Evolutionary conservation across 2,797 vertebrate genomes (phyloP), one percentile per base, ranked within the genome.

Genomic region (Pipistrellus nathusii): DNA sequence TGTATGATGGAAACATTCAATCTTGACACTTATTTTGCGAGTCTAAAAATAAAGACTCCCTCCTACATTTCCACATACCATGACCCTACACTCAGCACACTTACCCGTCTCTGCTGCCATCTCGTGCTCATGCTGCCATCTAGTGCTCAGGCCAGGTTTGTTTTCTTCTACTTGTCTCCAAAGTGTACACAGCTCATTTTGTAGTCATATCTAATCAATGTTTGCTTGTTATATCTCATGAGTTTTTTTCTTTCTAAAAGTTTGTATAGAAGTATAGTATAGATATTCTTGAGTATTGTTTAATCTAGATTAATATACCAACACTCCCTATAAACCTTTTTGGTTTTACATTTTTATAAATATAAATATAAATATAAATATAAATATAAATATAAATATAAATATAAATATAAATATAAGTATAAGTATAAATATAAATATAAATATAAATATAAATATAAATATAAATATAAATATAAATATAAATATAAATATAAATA

Each of bases 191-290:
- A 18, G 44, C 51, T 69, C 1, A 0, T 55, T 88, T 77, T 30
- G 14, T 83, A 90, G 23, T 9, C 15, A 20, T 27, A 8, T 30
- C 20, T 75, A 18, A 66, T 88, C 64, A 41, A 68, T 51, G 2
- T 41, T 68, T 35, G 21, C n/a, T 41, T 27, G 64, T 78, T 78
- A 2, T 5, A 18, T n/a, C n/a, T 78, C 55, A 30, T 38, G 48
- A 38, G 62, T 86, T 86, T 89, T n/a, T 32, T 66, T 81, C 53
- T 76, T 46, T 35, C 38, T 71, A 27, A 57, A 46, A 32, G 38
- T 55, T 35, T 46, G 46, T 71, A 5, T n/a, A 55, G 14, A 78
- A 46, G 25, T 41, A 48, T 72, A 15, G 12, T 2, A 0, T 25
- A 27, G 62, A 21, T 41, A 17, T 35, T n/a, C 14, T 71, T 8